A percentile compares a stretch with the other conserved stretches of the same genome.
Evolutionary conservation across 2,888 invertebrate genomes (phyloP).

Genomic region (Meghimatium bilineatum): DNA sequence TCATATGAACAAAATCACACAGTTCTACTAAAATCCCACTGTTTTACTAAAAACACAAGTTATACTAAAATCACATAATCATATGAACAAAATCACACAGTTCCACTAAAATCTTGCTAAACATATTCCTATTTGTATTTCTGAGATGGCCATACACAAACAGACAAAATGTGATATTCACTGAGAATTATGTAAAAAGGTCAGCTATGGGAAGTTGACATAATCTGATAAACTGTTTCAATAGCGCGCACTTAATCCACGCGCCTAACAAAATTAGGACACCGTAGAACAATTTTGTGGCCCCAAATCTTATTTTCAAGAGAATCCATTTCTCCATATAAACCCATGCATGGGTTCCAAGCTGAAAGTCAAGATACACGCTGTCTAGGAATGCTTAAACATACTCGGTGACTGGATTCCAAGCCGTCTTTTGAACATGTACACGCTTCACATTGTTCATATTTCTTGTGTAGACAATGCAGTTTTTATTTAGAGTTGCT

Average conservation of each 20-base stretch:
- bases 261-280: constrained; percentile 70
- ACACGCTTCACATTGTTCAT: neutral
- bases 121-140: neutral
- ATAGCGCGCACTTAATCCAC: constrained; percentile 63
- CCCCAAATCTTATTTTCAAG: constrained; percentile 72
- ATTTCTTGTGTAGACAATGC: neutral
- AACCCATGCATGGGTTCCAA: constrained; percentile 46
- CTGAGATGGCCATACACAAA: neutral
- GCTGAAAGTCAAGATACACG: neutral
- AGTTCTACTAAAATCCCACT: neutral
- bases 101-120: neutral
- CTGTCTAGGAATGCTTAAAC: neutral
- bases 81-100: neutral
- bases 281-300: constrained; percentile 74
- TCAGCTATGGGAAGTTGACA: constrained; percentile 21
- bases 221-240: constrained; percentile 42
- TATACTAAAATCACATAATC: neutral
- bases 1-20: neutral
- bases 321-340: constrained; percentile 68
- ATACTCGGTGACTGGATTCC: neutral
- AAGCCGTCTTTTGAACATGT: neutral
- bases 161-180: neutral
- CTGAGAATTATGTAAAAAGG: constrained; percentile 42
- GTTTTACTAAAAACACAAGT: neutral
- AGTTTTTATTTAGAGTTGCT: neutral